These are phyloP conservation scores for Peromyscus leucopus DNA, from an alignment of 2,113 vertebrate genomes.

Conservation along the genomic window DNA sequence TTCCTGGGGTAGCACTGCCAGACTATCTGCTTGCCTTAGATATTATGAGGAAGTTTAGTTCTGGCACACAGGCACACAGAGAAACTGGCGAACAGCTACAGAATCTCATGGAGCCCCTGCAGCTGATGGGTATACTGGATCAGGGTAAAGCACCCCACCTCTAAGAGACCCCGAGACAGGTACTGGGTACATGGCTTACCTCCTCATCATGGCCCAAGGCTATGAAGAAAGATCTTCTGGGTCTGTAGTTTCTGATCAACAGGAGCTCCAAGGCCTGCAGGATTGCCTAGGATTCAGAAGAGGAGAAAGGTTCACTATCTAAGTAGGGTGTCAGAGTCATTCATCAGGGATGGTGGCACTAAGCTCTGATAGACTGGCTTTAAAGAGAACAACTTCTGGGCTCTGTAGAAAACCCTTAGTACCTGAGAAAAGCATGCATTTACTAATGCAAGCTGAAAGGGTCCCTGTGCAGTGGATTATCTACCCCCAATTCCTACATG, in stretches of 20 bases:
- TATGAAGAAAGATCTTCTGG: conserved; percentile 93
- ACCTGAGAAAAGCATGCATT: neutral
- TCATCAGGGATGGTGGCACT: neutral
- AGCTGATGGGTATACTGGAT: neutral
- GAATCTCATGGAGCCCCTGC: neutral
- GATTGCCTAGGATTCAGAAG: conserved; percentile 89
- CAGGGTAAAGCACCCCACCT: neutral
- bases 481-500: neutral
- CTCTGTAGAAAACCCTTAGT: neutral
- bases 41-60: neutral
- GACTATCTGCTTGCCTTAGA: neutral
- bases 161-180: neutral
- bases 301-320: neutral
- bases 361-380: neutral
- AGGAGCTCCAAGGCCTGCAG: conserved; percentile 95
- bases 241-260: conserved; percentile 91
- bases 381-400: conserved; percentile 10
- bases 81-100: neutral
- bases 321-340: neutral
- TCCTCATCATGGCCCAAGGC: conserved; percentile 96
- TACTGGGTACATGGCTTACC: conserved; percentile 83
- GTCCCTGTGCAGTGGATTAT: neutral
- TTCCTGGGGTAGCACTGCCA: neutral
- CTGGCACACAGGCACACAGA: neutral
- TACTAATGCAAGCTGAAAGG: neutral